These are phyloP conservation scores for Karalla daura DNA, from an alignment of 2,797 vertebrate genomes.

Conservation along the genomic window DNA sequence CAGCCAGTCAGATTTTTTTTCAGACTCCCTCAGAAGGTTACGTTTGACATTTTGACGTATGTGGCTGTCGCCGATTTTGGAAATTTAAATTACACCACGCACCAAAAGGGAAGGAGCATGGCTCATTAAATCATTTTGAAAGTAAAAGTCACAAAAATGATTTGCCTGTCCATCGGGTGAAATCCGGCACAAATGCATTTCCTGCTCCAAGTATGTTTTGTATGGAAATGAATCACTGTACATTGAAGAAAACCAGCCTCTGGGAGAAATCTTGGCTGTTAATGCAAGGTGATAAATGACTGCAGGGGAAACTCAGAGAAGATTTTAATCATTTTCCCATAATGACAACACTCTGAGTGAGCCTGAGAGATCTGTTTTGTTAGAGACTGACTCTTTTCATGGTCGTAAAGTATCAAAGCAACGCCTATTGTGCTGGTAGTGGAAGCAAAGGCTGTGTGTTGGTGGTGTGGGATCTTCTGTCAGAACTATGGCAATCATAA, in stretches of 20 bases:
- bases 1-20: constrained; percentile 32
- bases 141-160: constrained; percentile 40
- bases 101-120: constrained; percentile 21
- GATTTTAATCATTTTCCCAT: constrained; percentile 14
- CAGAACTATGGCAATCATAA: constrained; percentile 3
- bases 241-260: constrained; percentile 4
- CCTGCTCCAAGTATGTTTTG: constrained; percentile 16
- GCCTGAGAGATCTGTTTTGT: constrained; percentile 8
- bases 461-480: neutral
- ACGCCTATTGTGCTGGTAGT: neutral
- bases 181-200: constrained; percentile 29
- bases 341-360: constrained; percentile 8
- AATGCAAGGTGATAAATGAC: constrained; percentile 14
- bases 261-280: constrained; percentile 9
- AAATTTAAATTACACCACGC: constrained; percentile 44
- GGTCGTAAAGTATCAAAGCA: constrained; percentile 8
- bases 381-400: constrained; percentile 4
- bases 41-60: constrained; percentile 51
- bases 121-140: constrained; percentile 48
- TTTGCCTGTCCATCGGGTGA: constrained; percentile 36
- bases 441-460: neutral
- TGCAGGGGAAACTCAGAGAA: neutral
- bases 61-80: constrained; percentile 26
- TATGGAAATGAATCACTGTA: constrained; percentile 25
- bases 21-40: constrained; percentile 44